These are phyloP conservation scores for Brachyalestes nurse DNA, from an alignment of 2,797 vertebrate genomes.

Conservation along the genomic window DNA sequence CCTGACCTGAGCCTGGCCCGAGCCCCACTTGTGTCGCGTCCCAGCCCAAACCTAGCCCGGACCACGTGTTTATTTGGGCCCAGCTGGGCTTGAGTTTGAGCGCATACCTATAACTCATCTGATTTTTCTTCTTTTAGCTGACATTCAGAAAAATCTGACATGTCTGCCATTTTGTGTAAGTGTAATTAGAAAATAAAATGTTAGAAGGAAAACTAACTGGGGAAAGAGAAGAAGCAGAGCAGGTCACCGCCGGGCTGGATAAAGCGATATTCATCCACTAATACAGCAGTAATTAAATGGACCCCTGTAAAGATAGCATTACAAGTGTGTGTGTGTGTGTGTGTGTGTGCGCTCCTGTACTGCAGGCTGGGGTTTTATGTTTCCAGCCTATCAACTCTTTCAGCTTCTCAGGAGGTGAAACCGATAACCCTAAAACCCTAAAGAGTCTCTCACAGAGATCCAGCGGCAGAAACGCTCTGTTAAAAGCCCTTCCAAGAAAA, in stretches of 20 bases:
- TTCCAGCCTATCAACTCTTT: slow-evolving; percentile 23
- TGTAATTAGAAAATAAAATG: too few species aligned
- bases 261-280: background rate
- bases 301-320: slow-evolving; percentile 6
- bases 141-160: too few species aligned
- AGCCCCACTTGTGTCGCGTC: too few species aligned
- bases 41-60: too few species aligned
- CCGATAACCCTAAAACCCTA: background rate
- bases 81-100: too few species aligned
- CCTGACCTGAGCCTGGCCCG: too few species aligned
- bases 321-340: slow-evolving; percentile 5
- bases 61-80: too few species aligned
- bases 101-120: too few species aligned
- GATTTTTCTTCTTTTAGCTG: too few species aligned
- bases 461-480: background rate
- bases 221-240: too few species aligned
- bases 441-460: background rate
- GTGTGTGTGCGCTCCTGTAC: slow-evolving; percentile 18
- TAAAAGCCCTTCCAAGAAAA: background rate
- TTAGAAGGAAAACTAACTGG: too few species aligned
- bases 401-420: slow-evolving; percentile 37
- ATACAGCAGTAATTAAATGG: background rate
- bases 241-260: background rate
- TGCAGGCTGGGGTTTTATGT: background rate
- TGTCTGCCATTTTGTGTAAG: too few species aligned